Evolutionary conservation across 35 echinoderm and acorn worm genomes (phyloP), one percentile per base, ranked within the genome.

Genomic region (Diadema setosum): DNA sequence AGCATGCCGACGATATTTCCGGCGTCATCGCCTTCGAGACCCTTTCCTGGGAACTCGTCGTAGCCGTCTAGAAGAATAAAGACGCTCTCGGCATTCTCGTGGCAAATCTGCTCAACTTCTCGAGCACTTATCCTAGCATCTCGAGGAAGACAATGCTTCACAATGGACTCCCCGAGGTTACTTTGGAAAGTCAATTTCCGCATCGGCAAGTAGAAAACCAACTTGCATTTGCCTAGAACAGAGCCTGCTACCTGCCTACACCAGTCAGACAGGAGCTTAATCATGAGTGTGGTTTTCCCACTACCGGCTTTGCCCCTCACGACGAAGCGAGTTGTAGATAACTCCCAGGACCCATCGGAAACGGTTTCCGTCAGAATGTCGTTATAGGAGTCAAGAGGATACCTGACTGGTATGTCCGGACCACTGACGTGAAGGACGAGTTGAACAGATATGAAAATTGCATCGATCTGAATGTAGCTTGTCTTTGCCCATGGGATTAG

Each of bases 11-110:
- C 80, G 40, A 90, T 82, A 44, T 70, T 83, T 17, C 80, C 81
- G 24, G 78, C 39, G 21, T 45, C 61, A 24, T 82, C 58, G 7
- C 61, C 58, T 1, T 39, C 42, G 45, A 90, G 81, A 12, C 80
- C 80, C 42, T 90, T 82, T 40, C 88, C 88, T 45, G 34, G 58
- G 39, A 90, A 90, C 40, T 90, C 88, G 61, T 90, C 88, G 44
- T 90, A 90, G 2, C 78, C 80, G 75, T 90, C 88, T 9, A 90
- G 44, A 30, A 90, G 74, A 45, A 90, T 45, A 39, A 83, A 65
- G 30, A 90, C 80, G 37, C 65, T 42, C 3, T 83, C 45, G 16
- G 88, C 42, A n/a, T 84, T 63, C 36, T 90, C 78, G 8, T 65
- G 33, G 20, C 80, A 70, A 39, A 70, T 83, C 40, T 36, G 37